Evolutionary conservation across 2,888 invertebrate species (phyloP).

Genomic region (Lordiphosa andalusiaca): DNA sequence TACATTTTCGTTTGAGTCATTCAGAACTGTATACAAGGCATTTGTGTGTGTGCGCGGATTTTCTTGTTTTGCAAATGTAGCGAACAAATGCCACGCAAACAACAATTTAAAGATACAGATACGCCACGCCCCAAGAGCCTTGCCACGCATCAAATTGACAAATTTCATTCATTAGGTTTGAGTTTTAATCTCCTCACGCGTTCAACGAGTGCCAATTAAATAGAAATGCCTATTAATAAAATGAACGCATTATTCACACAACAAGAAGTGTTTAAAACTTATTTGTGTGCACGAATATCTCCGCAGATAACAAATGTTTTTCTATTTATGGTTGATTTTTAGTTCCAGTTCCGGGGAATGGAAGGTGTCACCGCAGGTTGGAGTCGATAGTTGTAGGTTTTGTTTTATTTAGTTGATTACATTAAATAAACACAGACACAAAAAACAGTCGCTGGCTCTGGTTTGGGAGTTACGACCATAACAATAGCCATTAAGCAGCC

Average conservation of each 20-base stretch:
- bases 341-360: slow-evolving; percentile 48
- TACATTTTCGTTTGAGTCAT: slow-evolving; percentile 47
- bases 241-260: too few species aligned
- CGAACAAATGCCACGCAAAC: slow-evolving; percentile 24
- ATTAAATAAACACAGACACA: slow-evolving; percentile 66
- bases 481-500: too few species aligned
- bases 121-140: slow-evolving; percentile 29
- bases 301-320: slow-evolving; percentile 32
- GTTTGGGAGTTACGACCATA: slow-evolving; percentile 2
- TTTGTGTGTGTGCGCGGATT: neutral
- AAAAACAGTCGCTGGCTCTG: slow-evolving; percentile 52
- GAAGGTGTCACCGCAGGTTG: slow-evolving; percentile 61
- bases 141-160: slow-evolving; percentile 66
- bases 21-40: slow-evolving; percentile 26
- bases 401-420: slow-evolving; percentile 53
- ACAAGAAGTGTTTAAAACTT: slow-evolving; percentile 2
- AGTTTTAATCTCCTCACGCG: slow-evolving; percentile 40
- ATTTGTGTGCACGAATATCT: slow-evolving; percentile 8
- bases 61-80: slow-evolving; percentile 40
- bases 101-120: slow-evolving; percentile 21
- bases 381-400: slow-evolving; percentile 21
- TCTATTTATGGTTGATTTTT: neutral
- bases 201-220: slow-evolving; percentile 60
- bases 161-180: slow-evolving; percentile 64
- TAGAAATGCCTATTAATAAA: slow-evolving; percentile 31